Conservation (phyloP, 2,888 invertebrate species). For the Eristalinus sepulchralis region DNA sequence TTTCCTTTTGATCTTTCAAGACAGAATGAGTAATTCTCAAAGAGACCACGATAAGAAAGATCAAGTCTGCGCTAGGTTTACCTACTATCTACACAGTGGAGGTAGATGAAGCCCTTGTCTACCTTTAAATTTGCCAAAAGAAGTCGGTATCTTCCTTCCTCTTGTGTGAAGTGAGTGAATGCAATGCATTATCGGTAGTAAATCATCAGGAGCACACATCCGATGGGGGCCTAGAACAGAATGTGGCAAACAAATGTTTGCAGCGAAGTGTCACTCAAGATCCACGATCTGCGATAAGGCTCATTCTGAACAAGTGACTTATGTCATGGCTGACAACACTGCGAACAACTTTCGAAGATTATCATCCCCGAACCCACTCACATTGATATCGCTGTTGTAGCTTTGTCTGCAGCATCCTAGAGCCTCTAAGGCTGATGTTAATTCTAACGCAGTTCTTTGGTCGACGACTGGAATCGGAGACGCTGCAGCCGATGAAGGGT, state of each 20-base stretch:
- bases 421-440: constrained; percentile 88
- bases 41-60: no score
- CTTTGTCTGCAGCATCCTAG: constrained; percentile 88
- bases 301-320: background rate
- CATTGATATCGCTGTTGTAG: constrained; percentile 90
- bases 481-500: constrained; percentile 69
- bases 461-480: constrained; percentile 69
- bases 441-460: constrained; percentile 86
- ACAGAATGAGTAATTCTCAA: no score
- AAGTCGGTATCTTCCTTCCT: no score
- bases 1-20: no score
- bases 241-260: background rate
- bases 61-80: no score
- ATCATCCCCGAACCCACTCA: constrained; percentile 69
- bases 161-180: no score
- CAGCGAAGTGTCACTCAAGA: background rate
- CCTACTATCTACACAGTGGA: no score
- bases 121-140: no score
- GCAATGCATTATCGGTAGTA: no score
- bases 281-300: background rate
- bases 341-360: background rate
- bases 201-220: no score
- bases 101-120: no score
- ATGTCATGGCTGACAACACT: background rate
- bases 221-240: background rate